Base-by-base conservation (phyloP, 2,797 vertebrate species). In the Tolypeutes matacus region DNA sequence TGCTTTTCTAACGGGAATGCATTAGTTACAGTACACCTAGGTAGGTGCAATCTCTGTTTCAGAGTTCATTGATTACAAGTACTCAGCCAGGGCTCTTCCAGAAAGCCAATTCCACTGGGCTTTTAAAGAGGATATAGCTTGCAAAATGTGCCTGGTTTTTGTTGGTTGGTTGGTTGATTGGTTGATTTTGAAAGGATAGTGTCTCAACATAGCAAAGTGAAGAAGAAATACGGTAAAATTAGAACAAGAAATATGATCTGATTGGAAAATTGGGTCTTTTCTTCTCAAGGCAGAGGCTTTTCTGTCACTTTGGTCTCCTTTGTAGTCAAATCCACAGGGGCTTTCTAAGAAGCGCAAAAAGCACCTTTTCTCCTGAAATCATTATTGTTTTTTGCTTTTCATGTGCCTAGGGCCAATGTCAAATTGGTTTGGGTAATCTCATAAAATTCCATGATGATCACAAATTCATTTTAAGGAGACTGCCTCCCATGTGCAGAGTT, bases 351-450 rank as follows among this genome's bases (percentile, higher is more conserved):
- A 86, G 85, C 67, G 78, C 0, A 0, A 93, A 88, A 89, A 92
- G 34, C 20, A 46, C 27, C n/a, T 75, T 90, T 96, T 93, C 27
- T 76, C 51, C 39, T 89, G 80, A 75, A 70, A 84, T 93, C n/a
- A 34, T 85, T 78, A 60, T 83, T 42, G 7, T 39, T 62, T 75
- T 91, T 94, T 77, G 49, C 64, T 75, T 90, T 94, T 82, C 64
- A 46, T 46, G 25, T 95, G 83, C 96, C 80, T 46, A 60, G 31
- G 82, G 95, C 91, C 83, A 96, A 96, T 95, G 46, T 91, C 70
- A 95, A 76, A 97, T 95, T 97, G 95, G 93, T 96, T 96, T 96
- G 82, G 42, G 72, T 96, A 94, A 96, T 97, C 91, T 96, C 73
- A 89, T 88, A 91, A 94, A 94, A 92, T 51, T 73, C 75, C 70